Conservation (phyloP, 2,888 invertebrate genomes). For the Pantelozetes paolii region DNA sequence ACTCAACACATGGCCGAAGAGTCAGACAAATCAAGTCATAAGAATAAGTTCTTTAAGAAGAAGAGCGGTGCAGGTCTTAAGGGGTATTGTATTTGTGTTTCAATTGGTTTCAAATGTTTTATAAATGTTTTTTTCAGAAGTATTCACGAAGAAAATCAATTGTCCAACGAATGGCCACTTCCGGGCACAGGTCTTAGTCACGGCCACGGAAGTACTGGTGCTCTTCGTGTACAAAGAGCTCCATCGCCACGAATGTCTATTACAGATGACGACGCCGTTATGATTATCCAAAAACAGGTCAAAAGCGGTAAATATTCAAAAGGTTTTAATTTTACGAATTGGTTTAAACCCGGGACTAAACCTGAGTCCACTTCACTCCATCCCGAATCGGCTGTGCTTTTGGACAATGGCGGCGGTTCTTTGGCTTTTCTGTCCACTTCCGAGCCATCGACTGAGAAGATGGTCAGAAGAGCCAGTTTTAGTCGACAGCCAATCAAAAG, state of each 20-base stretch:
- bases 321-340: slow-evolving; percentile 34
- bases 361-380: slow-evolving; percentile 10
- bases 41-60: slow-evolving; percentile 80
- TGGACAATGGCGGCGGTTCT: slow-evolving; percentile 2
- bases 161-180: slow-evolving; percentile 35
- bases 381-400: slow-evolving; percentile 18
- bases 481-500: slow-evolving; percentile 43
- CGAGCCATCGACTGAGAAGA: slow-evolving; percentile 45
- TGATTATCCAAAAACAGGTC: slow-evolving; percentile 8
- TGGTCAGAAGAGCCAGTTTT: slow-evolving; percentile 48
- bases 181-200: slow-evolving; percentile 15
- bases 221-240: slow-evolving; percentile 46
- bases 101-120: too few species aligned
- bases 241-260: slow-evolving; percentile 49
- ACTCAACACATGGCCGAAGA: slow-evolving; percentile 10
- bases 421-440: background rate
- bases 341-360: slow-evolving; percentile 36
- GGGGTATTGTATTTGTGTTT: slow-evolving; percentile 48
- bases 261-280: slow-evolving; percentile 49
- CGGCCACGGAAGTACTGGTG: slow-evolving; percentile 45
- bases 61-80: slow-evolving; percentile 46
- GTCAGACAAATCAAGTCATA: slow-evolving; percentile 48
- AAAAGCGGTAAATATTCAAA: slow-evolving; percentile 21
- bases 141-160: slow-evolving; percentile 37
- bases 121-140: too few species aligned